Conservation (phyloP, 2,797 vertebrate species). For the Tangara arthus region DNA sequence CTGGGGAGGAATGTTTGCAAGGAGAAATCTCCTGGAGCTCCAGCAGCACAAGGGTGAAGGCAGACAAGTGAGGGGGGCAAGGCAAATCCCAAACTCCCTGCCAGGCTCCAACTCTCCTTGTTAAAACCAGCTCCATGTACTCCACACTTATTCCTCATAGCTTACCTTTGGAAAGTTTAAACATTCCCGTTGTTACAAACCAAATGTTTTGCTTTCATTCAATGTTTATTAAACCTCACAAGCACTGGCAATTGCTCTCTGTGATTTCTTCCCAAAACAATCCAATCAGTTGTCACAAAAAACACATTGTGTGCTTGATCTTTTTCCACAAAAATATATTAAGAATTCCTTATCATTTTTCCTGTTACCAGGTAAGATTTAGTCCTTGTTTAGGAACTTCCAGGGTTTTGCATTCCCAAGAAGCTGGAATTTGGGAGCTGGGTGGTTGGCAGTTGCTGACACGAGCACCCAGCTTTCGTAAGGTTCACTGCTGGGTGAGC, state of each 20-base stretch:
- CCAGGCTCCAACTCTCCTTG: neutral
- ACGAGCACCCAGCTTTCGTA: neutral
- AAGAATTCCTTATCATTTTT: neutral
- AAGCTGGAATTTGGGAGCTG: neutral
- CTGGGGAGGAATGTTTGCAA: constrained; percentile 24
- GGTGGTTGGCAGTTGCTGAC: neutral
- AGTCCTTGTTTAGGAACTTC: neutral
- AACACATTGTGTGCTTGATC: neutral
- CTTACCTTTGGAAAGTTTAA: neutral
- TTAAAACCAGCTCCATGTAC: neutral
- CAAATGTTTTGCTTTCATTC: neutral
- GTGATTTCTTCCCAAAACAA: neutral
- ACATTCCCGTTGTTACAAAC: neutral
- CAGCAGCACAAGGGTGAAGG: neutral
- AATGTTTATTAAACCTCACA: neutral
- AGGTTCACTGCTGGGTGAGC: neutral
- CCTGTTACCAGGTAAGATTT: neutral
- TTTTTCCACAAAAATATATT: fast-evolving
- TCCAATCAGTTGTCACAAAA: neutral
- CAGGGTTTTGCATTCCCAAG: neutral
- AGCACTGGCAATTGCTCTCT: neutral
- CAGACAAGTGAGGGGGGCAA: neutral
- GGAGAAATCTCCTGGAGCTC: neutral
- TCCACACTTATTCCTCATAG: neutral
- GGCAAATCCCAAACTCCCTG: neutral